phyloP scores from a whole-genome alignment of 2,113 vertebrate genomes.

The Grus americana region DNA sequence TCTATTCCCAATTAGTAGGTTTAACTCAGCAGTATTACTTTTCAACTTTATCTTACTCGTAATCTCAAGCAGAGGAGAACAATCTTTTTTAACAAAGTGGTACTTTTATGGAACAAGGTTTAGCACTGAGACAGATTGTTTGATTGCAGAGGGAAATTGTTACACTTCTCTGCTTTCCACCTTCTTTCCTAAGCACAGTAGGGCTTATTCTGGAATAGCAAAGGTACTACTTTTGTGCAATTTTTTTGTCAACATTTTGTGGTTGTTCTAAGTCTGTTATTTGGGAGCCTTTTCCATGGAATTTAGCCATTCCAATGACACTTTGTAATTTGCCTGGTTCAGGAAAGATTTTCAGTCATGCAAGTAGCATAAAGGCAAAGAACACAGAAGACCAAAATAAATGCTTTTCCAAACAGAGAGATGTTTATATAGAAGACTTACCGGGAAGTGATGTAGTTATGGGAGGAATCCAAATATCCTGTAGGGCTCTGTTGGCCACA shows the following conservation, averaged over 20 bases:
- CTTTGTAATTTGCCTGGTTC: conserved; percentile 50
- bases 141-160: not conserved
- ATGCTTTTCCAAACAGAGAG: conserved; percentile 7
- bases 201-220: not conserved
- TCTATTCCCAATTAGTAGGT: not conserved
- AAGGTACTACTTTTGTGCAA: not conserved
- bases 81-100: not conserved
- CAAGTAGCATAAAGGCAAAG: not conserved
- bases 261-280: conserved; percentile 47
- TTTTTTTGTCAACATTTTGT: not conserved
- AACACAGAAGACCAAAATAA: conserved; percentile 51
- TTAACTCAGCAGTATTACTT: not conserved
- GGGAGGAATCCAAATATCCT: conserved; percentile 2
- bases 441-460: conserved; percentile 50
- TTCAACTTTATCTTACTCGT: not conserved
- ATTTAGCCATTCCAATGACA: conserved; percentile 34
- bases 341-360: not conserved
- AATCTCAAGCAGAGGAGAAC: not conserved
- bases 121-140: not conserved
- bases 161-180: not conserved
- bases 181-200: not conserved
- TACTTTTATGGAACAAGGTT: not conserved
- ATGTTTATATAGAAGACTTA: conserved; percentile 41
- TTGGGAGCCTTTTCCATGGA: not conserved
- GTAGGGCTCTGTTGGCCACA: not conserved